Percentiles rank a stretch among this genome's conserved stretches.
Evolutionary conservation across 2,797 vertebrate genomes (phyloP).

Genomic region (Phrynocephalus vlangalii): DNA sequence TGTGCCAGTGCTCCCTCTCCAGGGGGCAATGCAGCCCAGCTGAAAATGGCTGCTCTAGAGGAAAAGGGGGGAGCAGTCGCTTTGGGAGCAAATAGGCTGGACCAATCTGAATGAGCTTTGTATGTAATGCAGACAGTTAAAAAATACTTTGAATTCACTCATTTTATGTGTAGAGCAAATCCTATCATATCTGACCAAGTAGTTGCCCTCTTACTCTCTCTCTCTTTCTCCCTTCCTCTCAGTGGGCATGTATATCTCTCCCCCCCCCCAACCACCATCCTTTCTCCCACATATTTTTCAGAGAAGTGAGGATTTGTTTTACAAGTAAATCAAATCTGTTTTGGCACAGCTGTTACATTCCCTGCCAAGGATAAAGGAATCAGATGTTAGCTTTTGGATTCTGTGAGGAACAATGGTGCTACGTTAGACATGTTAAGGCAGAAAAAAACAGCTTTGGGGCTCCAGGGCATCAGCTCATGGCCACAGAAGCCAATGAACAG

Average conservation of each 20-base stretch:
- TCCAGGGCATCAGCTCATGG: constrained; percentile 66
- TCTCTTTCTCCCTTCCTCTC: neutral
- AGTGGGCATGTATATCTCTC: no score
- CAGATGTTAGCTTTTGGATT: constrained; percentile 54
- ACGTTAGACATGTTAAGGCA: constrained; percentile 22
- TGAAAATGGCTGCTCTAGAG: no score
- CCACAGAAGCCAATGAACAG: constrained; percentile 53
- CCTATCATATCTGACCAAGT: no score
- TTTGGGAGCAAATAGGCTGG: no score
- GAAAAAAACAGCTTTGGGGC: constrained; percentile 59
- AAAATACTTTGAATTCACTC: no score
- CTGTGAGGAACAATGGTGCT: neutral
- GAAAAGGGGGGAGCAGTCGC: no score
- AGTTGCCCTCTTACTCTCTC: neutral
- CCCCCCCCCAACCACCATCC: no score
- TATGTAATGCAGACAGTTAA: no score
- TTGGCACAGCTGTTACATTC: neutral
- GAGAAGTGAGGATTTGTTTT: neutral
- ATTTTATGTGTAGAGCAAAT: no score
- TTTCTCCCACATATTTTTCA: neutral
- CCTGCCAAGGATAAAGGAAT: constrained; percentile 29
- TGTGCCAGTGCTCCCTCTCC: no score
- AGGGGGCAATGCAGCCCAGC: no score
- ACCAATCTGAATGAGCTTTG: no score
- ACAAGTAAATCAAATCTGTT: constrained; percentile 40